Percentiles rank a stretch among this genome's conserved stretches.
These are phyloP conservation scores for Glaucidium brasilianum DNA, from an alignment of 2,113 vertebrate genomes.

Conservation along the genomic window DNA sequence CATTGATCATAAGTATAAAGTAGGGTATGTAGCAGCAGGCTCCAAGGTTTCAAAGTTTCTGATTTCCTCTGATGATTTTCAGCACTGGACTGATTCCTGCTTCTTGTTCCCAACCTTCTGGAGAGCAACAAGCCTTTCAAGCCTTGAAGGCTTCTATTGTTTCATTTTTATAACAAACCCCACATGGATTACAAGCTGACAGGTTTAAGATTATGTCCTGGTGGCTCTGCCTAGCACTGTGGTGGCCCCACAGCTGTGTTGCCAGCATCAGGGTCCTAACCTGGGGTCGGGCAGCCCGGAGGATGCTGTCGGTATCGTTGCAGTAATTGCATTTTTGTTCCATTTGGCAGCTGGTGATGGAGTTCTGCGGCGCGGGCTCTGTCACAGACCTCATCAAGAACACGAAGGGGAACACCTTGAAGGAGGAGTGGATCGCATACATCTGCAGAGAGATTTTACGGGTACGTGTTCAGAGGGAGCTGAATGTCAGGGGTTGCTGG, in stretches of 20 bases:
- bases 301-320: not conserved
- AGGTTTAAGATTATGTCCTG: not conserved
- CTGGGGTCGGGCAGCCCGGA: not conserved
- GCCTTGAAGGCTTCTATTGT: not conserved
- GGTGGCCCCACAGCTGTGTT: not conserved
- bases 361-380: slow-evolving; percentile 96
- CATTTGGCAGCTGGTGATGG: slow-evolving; percentile 91
- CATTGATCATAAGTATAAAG: not conserved
- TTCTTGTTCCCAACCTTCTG: not conserved
- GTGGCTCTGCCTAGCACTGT: not conserved
- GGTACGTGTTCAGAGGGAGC: slow-evolving; percentile 68
- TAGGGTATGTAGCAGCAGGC: fast-evolving
- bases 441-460: slow-evolving; percentile 97
- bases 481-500: not conserved
- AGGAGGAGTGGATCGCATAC: slow-evolving; percentile 98
- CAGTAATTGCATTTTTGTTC: not conserved
- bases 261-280: not conserved
- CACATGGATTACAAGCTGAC: not conserved
- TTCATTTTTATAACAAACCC: not conserved
- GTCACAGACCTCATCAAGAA: slow-evolving; percentile 99
- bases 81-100: not conserved
- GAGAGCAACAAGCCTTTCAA: not conserved
- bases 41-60: not conserved
- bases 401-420: slow-evolving; percentile 97
- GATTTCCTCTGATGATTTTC: not conserved